phyloP scores from a whole-genome alignment of 2,888 invertebrate genomes.

The Panopea generosa region DNA sequence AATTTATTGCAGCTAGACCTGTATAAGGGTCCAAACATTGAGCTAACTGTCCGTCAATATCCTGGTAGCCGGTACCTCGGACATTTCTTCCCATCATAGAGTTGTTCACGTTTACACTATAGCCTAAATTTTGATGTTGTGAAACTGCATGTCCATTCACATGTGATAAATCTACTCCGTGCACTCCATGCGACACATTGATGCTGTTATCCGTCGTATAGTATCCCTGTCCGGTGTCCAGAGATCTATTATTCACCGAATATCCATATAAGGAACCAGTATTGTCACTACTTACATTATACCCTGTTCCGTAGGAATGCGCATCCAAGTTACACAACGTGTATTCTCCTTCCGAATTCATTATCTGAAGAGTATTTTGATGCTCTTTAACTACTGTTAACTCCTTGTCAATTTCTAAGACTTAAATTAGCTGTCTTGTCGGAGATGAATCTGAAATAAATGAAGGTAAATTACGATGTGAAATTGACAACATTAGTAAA shows the following conservation, averaged over 20 bases:
- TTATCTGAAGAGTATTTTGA: conserved; percentile 64
- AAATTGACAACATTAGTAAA: conserved; percentile 80
- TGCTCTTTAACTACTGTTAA: conserved; percentile 48
- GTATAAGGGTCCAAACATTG: conserved; percentile 68
- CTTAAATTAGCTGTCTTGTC: conserved; percentile 81
- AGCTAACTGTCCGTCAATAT: conserved; percentile 64
- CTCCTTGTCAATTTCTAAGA: conserved; percentile 71
- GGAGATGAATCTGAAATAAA: conserved; percentile 83
- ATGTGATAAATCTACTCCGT: conserved; percentile 67
- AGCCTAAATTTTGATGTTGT: conserved; percentile 63
- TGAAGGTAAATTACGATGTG: conserved; percentile 81
- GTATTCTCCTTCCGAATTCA: conserved; percentile 83
- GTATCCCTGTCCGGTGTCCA: conserved; percentile 78
- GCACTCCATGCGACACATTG: conserved; percentile 41
- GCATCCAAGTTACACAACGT: conserved; percentile 84
- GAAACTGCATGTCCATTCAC: conserved; percentile 68
- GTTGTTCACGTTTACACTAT: conserved; percentile 50
- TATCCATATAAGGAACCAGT: conserved; percentile 73
- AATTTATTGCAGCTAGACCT: conserved; percentile 62
- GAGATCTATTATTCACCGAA: conserved; percentile 72
- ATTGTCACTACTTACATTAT: conserved; percentile 67
- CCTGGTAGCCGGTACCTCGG: conserved; percentile 60
- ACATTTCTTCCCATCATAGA: conserved; percentile 66
- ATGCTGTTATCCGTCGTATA: conserved; percentile 63
- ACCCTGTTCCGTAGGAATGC: conserved; percentile 80